Evolutionary conservation across 2,113 vertebrate genomes (phyloP).

Genomic region (Empidonax alnorum): DNA sequence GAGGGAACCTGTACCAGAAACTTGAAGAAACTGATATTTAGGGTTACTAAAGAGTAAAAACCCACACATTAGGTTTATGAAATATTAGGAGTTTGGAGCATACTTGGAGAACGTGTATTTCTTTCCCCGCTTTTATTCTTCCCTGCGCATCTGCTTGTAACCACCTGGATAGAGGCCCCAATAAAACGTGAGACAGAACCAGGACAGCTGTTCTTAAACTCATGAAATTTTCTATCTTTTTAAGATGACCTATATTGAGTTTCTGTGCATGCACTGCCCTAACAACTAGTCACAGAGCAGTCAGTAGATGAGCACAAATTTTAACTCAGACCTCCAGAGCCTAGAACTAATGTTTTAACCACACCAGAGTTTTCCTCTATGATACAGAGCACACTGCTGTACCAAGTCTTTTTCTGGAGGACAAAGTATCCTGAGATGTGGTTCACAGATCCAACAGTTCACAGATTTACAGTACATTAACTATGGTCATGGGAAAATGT

Average conservation of each 20-base stretch:
- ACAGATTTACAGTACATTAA: constrained; percentile 66
- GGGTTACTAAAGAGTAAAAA: not conserved
- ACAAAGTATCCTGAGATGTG: not conserved
- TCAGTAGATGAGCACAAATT: not conserved
- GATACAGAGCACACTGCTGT: not conserved
- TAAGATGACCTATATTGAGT: not conserved
- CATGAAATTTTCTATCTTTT: not conserved
- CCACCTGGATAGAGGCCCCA: not conserved
- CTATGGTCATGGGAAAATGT: constrained; percentile 65
- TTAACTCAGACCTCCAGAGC: not conserved
- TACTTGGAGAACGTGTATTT: not conserved
- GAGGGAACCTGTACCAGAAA: not conserved
- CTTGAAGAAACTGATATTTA: not conserved
- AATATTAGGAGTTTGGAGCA: not conserved
- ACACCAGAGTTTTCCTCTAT: not conserved
- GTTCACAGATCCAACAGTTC: constrained; percentile 7
- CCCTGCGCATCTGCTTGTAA: not conserved
- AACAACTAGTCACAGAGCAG: not conserved
- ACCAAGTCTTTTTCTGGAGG: not conserved
- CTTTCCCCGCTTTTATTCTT: not conserved
- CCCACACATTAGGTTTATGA: not conserved
- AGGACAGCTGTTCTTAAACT: not conserved
- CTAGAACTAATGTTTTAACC: not conserved
- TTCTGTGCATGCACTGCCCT: not conserved
- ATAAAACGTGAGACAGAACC: not conserved